These are phyloP conservation scores for Gastrophysa polygoni DNA, from an alignment of 2,888 invertebrate species.

Conservation along the genomic window DNA sequence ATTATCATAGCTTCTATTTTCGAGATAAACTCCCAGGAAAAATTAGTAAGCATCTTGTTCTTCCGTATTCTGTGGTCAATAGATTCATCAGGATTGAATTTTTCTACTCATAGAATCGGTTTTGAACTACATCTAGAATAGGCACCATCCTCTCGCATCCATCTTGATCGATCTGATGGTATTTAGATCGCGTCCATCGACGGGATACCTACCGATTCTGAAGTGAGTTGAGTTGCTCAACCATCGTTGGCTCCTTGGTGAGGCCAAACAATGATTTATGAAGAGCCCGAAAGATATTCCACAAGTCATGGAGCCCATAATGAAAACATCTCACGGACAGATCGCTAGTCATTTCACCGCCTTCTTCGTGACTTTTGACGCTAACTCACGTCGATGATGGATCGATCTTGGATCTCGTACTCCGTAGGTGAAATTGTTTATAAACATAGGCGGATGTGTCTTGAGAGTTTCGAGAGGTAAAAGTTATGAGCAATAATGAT, in stretches of 20 bases:
- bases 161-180: background rate
- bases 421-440: slow-evolving; percentile 54
- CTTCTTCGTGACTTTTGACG: slow-evolving; percentile 60
- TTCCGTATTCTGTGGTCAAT: too few species aligned
- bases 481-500: too few species aligned
- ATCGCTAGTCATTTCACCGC: slow-evolving; percentile 61
- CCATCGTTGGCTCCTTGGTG: slow-evolving; percentile 24
- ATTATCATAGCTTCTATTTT: too few species aligned
- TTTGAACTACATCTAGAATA: background rate
- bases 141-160: slow-evolving; percentile 1
- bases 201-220: slow-evolving; percentile 32
- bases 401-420: slow-evolving; percentile 48
- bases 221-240: slow-evolving; percentile 44
- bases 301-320: slow-evolving; percentile 60
- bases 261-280: slow-evolving; percentile 50
- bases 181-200: slow-evolving; percentile 16
- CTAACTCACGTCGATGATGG: slow-evolving; percentile 57
- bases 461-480: too few species aligned
- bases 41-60: too few species aligned
- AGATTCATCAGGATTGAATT: too few species aligned
- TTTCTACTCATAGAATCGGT: too few species aligned
- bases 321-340: slow-evolving; percentile 60
- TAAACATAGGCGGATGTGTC: background rate
- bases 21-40: too few species aligned
- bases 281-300: slow-evolving; percentile 52